Percentiles rank a stretch among this genome's conserved stretches.
These are phyloP conservation scores for Phyllopteryx taeniolatus DNA, from an alignment of 2,113 vertebrate species.

Conservation along the genomic window DNA sequence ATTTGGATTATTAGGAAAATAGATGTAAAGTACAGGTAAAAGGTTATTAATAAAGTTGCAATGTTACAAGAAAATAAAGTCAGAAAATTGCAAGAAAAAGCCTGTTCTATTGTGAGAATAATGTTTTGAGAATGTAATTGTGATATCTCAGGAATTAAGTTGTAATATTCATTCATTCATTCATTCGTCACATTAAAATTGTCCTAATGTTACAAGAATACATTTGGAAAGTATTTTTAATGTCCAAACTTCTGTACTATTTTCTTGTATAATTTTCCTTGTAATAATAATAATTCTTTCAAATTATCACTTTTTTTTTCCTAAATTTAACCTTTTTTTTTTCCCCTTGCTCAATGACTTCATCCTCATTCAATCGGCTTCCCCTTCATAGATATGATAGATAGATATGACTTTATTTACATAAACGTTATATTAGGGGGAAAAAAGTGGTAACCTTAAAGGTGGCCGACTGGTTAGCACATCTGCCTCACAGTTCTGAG, in stretches of 20 bases:
- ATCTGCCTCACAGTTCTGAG: no score
- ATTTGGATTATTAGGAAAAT: no score
- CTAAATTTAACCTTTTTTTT: no score
- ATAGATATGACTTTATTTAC: no score
- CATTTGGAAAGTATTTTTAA: not conserved
- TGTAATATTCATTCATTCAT: not conserved
- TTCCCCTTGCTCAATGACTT: no score
- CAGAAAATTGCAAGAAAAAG: not conserved
- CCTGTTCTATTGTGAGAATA: not conserved
- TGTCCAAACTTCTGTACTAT: not conserved
- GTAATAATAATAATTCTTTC: not conserved
- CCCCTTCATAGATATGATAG: no score
- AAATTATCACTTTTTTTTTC: no score
- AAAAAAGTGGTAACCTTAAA: no score
- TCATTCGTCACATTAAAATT: not conserved
- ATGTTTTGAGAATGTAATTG: not conserved
- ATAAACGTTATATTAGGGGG: no score
- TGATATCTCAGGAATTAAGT: not conserved
- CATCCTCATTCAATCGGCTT: no score
- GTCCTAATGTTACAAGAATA: not conserved
- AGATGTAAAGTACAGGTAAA: no score
- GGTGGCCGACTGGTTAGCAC: no score
- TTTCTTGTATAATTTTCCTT: not conserved
- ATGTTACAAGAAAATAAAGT: not conserved
- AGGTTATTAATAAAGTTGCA: not conserved